These are phyloP conservation scores for Metopia argyrocephala DNA, from an alignment of 2,888 invertebrate species.

Conservation along the genomic window DNA sequence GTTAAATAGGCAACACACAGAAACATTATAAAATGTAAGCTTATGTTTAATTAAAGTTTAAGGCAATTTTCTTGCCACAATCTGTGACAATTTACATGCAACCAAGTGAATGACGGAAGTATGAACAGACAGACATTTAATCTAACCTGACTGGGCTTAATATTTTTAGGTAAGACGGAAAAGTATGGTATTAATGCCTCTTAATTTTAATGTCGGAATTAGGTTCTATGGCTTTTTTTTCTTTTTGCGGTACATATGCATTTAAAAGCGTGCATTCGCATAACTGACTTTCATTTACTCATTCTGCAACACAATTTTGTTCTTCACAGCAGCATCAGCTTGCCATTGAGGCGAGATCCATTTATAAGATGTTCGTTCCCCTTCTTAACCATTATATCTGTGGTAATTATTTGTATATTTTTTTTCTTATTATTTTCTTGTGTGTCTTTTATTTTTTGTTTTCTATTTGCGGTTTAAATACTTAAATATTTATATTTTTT, in stretches of 20 bases:
- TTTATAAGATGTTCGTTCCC: not conserved
- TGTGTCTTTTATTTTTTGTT: slow-evolving; percentile 22
- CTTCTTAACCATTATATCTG: not conserved
- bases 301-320: too few relatives aligned
- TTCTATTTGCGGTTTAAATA: slow-evolving; percentile 48
- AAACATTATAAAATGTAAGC: not conserved
- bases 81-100: not conserved
- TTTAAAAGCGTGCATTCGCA: slow-evolving; percentile 33
- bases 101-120: not conserved
- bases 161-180: not conserved
- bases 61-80: slow-evolving; percentile 45
- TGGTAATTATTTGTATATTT: not conserved
- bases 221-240: too few relatives aligned
- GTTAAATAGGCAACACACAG: too few relatives aligned
- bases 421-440: not conserved
- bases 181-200: not conserved
- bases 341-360: not conserved
- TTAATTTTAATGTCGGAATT: too few relatives aligned
- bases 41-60: not conserved
- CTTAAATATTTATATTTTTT: slow-evolving; percentile 43
- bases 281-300: slow-evolving; percentile 29
- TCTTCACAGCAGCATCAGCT: not conserved
- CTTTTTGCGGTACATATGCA: too few relatives aligned
- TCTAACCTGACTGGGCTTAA: not conserved
- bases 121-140: not conserved